Evolutionary conservation across 2,797 vertebrate species (phyloP).

Genomic region (Spinus pinus): DNA sequence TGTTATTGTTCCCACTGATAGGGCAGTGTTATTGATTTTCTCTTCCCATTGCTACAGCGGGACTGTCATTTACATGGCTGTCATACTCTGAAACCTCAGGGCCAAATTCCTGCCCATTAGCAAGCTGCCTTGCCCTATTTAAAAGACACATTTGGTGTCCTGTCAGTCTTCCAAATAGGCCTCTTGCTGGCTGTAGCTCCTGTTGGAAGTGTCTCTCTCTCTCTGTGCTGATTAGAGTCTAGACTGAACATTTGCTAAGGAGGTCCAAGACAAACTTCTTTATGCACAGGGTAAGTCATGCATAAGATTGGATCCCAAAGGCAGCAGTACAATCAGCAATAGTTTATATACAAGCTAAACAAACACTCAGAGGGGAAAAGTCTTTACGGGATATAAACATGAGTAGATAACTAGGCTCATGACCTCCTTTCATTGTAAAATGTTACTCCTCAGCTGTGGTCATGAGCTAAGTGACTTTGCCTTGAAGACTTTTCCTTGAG

Average conservation of each 20-base stretch:
- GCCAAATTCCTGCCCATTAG: constrained; percentile 48
- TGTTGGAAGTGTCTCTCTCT: constrained; percentile 7
- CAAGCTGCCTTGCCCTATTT: constrained; percentile 58
- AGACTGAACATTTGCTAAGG: constrained; percentile 44
- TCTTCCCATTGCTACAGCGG: background rate
- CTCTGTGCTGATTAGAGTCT: constrained; percentile 19
- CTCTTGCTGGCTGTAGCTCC: constrained; percentile 50
- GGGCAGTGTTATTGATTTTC: background rate
- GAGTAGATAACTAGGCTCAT: constrained; percentile 11
- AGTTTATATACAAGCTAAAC: constrained; percentile 47
- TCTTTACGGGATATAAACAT: constrained; percentile 2
- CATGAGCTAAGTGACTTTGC: background rate
- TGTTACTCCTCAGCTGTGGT: background rate
- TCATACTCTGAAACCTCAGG: background rate
- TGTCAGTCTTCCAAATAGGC: constrained; percentile 42
- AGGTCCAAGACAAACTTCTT: constrained; percentile 60
- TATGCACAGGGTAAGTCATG: constrained; percentile 38
- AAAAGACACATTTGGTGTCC: constrained; percentile 4
- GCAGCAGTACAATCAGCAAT: constrained; percentile 35
- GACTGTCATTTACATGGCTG: background rate
- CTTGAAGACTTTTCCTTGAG: constrained; percentile 11
- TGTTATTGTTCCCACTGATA: background rate
- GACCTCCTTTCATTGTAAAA: constrained; percentile 35
- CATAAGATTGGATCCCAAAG: constrained; percentile 62
- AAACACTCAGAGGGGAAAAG: constrained; percentile 12